phyloP scores from a whole-genome alignment of 2,888 invertebrate genomes.

The Drosophila monieri region DNA sequence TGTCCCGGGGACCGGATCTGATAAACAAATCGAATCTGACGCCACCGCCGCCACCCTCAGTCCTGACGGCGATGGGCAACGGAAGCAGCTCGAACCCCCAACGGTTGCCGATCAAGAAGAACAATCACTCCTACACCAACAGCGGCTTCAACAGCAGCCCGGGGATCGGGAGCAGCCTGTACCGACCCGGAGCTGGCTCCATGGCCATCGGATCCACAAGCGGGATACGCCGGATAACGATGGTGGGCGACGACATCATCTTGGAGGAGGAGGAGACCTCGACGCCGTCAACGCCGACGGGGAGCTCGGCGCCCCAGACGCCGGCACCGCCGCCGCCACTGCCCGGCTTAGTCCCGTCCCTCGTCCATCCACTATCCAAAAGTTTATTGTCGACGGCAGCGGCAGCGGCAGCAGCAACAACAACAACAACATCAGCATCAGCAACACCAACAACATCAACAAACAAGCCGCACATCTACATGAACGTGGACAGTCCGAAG shows the following conservation, averaged over 20 bases:
- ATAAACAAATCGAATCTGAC: slow-evolving; percentile 54
- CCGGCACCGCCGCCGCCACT: slow-evolving; percentile 36
- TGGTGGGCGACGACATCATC: slow-evolving; percentile 83
- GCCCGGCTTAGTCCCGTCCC: slow-evolving; percentile 3
- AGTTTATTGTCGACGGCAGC: not conserved
- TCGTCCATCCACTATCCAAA: slow-evolving; percentile 32
- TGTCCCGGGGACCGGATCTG: slow-evolving; percentile 55
- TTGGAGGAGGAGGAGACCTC: slow-evolving; percentile 81
- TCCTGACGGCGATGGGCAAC: slow-evolving; percentile 36
- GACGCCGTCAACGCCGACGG: slow-evolving; percentile 24
- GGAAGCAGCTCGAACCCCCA: slow-evolving; percentile 30
- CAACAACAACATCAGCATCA: slow-evolving; percentile 6
- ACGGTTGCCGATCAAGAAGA: slow-evolving; percentile 66
- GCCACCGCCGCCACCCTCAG: slow-evolving; percentile 54
- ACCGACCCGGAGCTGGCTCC: slow-evolving; percentile 56
- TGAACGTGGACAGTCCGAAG: slow-evolving; percentile 77
- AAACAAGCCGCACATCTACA: slow-evolving; percentile 67
- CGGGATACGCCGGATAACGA: slow-evolving; percentile 74
- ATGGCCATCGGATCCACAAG: slow-evolving; percentile 51
- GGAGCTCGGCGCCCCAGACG: slow-evolving; percentile 30
- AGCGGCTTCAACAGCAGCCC: slow-evolving; percentile 57
- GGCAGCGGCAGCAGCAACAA: slow-evolving; percentile 1
- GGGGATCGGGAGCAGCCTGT: slow-evolving; percentile 50
- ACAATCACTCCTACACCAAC: slow-evolving; percentile 73
- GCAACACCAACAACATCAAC: slow-evolving; percentile 4